Evolutionary conservation across 2,113 vertebrate genomes (phyloP), one percentile per base, ranked within the genome.

Genomic region (Oreochromis niloticus): DNA sequence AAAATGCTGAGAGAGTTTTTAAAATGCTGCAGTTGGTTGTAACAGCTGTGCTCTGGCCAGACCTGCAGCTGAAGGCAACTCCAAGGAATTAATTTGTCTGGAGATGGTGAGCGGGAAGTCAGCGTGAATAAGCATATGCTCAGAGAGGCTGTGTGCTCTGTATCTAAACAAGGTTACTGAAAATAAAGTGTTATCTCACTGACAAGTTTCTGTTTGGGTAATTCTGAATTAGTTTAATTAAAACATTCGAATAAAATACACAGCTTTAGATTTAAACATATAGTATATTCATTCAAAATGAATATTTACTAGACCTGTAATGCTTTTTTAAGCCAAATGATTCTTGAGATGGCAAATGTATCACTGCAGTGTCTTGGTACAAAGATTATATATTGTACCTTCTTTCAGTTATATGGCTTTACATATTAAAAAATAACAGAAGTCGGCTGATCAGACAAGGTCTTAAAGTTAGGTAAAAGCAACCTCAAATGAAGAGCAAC

Each of bases 11-110:
- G 86, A 90, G 75, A 87, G 57, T 89, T 89, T 89, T 89, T 80
- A 41, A 91, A 93, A 56, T 52, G 82, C 78, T 85, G 91, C 85
- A 83, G 89, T 94, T 83, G 82, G 88, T 86, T 68, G 87, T 55
- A 89, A 90, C 93, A 95, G 92, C 90, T 95, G 89, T 88, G 92
- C 89, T 83, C 57, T 43, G 84, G 86, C 75, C 78, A 81, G 81
- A 86, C 78, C 84, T 82, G 80, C 79, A 90, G 91, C 90, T 92
- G 81, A 92, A 87, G 88, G 85, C 90, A 91, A 91, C 91, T 81
- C 78, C 2, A 55, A 93, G 75, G 85, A 92, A 89, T 83, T 84
- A 90, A 93, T 93, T 90, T 93, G 82, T 91, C 88, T 91, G 87
- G 89, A 90, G 89, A 92, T 82, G 83, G 84, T 59, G 88, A 87